phyloP scores from a whole-genome alignment of 2,888 invertebrate genomes.

The Podotricha telesiphe region DNA sequence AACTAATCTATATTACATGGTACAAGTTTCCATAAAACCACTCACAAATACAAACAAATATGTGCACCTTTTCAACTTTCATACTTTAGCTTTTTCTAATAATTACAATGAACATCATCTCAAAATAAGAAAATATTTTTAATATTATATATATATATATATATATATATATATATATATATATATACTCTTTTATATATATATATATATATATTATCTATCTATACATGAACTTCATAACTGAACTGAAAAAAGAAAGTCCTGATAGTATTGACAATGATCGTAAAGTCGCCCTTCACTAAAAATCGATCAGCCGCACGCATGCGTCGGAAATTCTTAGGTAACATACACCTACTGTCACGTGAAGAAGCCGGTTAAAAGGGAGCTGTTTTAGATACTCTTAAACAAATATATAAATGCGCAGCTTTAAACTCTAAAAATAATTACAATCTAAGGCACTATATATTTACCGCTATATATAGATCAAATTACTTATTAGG shows the following conservation, averaged over 20 bases:
- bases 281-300: slow-evolving; percentile 52
- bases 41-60: too few relatives aligned
- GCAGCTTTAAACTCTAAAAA: not conserved
- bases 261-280: not conserved
- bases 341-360: slow-evolving; percentile 55
- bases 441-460: not conserved
- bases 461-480: not conserved
- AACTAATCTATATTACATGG: too few relatives aligned
- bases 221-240: not conserved
- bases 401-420: slow-evolving; percentile 36
- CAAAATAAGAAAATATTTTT: too few relatives aligned
- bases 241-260: not conserved
- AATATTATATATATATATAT: too few relatives aligned
- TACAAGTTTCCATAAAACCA: too few relatives aligned
- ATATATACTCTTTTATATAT: too few relatives aligned
- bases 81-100: too few relatives aligned
- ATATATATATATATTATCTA: too few relatives aligned
- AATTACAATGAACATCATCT: too few relatives aligned
- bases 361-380: slow-evolving; percentile 56
- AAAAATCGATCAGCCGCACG: slow-evolving; percentile 73
- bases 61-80: too few relatives aligned
- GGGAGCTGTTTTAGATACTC: slow-evolving; percentile 48
- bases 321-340: slow-evolving; percentile 60
- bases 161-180: too few relatives aligned
- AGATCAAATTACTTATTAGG: not conserved